Conservation (phyloP, 2,888 invertebrate genomes). For the Notodonta dromedarius region DNA sequence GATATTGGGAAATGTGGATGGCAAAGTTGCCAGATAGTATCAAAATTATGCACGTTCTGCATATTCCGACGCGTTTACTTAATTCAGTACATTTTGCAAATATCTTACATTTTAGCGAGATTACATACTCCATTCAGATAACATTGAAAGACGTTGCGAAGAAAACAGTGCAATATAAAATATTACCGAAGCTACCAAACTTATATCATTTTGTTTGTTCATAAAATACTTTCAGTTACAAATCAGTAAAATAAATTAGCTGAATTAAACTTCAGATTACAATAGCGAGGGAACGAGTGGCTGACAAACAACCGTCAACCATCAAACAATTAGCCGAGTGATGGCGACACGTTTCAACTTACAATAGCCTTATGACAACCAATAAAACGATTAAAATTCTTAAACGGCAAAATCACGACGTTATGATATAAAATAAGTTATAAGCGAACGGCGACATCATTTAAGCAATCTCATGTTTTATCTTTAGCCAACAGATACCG, state of each 20-base stretch:
- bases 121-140: too few species aligned
- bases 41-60: too few species aligned
- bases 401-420: conserved; percentile 26
- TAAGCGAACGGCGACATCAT: conserved; percentile 5
- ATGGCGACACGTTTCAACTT: conserved; percentile 41
- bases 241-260: neutral
- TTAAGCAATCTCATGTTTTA: too few species aligned
- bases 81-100: too few species aligned
- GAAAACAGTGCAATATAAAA: too few species aligned
- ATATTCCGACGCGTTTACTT: too few species aligned
- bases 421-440: conserved; percentile 21
- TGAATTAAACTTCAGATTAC: neutral
- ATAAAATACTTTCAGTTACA: neutral
- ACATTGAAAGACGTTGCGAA: too few species aligned
- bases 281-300: neutral
- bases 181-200: too few species aligned
- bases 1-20: neutral
- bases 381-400: conserved; percentile 56
- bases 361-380: conserved; percentile 36
- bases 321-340: conserved; percentile 49
- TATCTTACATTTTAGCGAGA: too few species aligned
- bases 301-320: conserved; percentile 35
- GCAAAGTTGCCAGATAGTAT: too few species aligned
- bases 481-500: too few species aligned
- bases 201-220: too few species aligned